A percentile compares a stretch with the other conserved stretches of the same genome.
Evolutionary conservation across 2,888 invertebrate genomes (phyloP).

Genomic region (Harpagoxenus sublaevis): DNA sequence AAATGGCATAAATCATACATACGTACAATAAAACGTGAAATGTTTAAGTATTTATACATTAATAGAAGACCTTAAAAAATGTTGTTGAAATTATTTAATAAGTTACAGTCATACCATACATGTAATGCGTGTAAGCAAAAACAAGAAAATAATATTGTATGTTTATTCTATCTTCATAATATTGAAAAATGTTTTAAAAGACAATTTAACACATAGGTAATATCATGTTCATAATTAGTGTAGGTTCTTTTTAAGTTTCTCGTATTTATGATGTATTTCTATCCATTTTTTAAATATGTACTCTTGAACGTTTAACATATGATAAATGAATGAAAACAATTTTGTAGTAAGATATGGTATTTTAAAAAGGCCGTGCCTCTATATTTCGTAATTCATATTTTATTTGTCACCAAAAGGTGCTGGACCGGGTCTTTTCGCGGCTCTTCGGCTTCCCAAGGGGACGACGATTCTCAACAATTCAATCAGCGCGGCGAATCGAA

Average conservation of each 20-base stretch:
- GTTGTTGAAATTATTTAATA: not conserved
- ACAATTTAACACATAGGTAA: not conserved
- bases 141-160: not conserved
- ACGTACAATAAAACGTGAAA: not conserved
- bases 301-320: not conserved
- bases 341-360: not conserved
- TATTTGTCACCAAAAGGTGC: slow-evolving; percentile 64
- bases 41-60: not conserved
- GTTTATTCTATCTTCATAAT: not conserved
- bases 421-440: slow-evolving; percentile 46
- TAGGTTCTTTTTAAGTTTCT: not conserved
- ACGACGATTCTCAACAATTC: slow-evolving; percentile 73
- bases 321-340: not conserved
- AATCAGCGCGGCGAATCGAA: slow-evolving; percentile 75
- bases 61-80: not conserved
- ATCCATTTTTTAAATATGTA: not conserved
- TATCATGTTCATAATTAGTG: not conserved
- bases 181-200: not conserved
- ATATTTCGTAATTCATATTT: slow-evolving; percentile 67
- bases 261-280: not conserved
- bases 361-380: slow-evolving; percentile 32
- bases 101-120: not conserved
- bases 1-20: not conserved
- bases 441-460: slow-evolving; percentile 59
- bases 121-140: not conserved